phyloP scores from a whole-genome alignment of 2,888 invertebrate species.

The Leucoptera coffeella region DNA sequence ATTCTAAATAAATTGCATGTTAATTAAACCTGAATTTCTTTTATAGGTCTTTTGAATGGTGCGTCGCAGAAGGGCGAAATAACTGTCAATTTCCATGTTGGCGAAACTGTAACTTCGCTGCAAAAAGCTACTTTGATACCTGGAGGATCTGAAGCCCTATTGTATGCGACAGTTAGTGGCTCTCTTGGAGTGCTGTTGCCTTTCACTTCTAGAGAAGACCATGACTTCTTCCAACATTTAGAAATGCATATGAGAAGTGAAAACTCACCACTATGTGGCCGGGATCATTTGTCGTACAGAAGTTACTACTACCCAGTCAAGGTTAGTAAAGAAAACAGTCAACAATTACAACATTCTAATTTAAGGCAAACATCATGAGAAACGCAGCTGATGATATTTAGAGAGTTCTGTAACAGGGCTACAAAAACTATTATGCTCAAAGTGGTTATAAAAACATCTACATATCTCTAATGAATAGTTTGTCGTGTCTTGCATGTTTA shows the following conservation, averaged over 20 bases:
- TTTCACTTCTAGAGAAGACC: constrained; percentile 94
- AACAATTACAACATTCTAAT: background rate
- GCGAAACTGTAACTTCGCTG: constrained; percentile 92
- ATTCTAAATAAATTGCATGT: background rate
- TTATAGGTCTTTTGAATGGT: constrained; percentile 82
- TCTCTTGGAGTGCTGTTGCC: constrained; percentile 90
- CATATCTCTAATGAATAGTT: too few species aligned
- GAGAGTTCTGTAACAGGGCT: too few species aligned
- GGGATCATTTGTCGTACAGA: constrained; percentile 95
- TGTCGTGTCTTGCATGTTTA: too few species aligned
- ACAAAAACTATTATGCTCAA: too few species aligned
- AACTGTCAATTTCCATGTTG: constrained; percentile 89
- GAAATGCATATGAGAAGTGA: constrained; percentile 99
- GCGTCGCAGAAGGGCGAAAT: constrained; percentile 97
- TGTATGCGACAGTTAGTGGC: constrained; percentile 94
- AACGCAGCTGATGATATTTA: too few species aligned
- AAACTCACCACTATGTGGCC: constrained; percentile 90
- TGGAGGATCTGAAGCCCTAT: constrained; percentile 92
- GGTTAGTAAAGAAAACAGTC: constrained; percentile 37
- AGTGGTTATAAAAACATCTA: too few species aligned
- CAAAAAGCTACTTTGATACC: constrained; percentile 95
- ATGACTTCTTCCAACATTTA: constrained; percentile 97
- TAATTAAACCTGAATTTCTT: constrained; percentile 2
- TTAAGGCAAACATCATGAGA: too few species aligned
- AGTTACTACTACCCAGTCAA: constrained; percentile 97